Base-by-base conservation (phyloP, 1,140 invertebrate species). In the Cotesia vestalis region DNA sequence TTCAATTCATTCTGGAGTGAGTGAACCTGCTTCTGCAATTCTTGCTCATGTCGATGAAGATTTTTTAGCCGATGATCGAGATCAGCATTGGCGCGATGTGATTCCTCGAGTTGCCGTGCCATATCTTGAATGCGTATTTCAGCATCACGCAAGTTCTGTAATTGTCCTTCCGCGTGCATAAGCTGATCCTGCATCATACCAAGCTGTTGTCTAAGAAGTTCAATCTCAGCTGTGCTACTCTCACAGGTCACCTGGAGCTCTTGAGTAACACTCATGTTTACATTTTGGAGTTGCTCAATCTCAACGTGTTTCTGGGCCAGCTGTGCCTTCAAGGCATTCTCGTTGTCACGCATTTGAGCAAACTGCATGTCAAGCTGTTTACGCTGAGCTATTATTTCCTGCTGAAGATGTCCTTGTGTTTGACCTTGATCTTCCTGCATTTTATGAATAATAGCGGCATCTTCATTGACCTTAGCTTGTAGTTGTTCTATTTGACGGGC, bases 401-500 rank as follows among this genome's bases (percentile, higher is more conserved):
- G 87, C 64, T 88, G 86, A 72, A 88, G 67, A 8, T 85, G 84
- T 0, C 87, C 84, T 66, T 89, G 85, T 11, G 87, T 84, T 38
- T 89, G 85, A 8, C 81, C 84, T 69, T 88, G 84, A 72, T 91
- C 89, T 57, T 90, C 89, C 59, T 89, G 83, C 74, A 90, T 82
- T 63, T 89, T 88, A 66, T 86, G 84, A 66, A 87, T 84, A 17
- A 89, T 87, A 2, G 84, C 85, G 1, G 85, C 83, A 67, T 92
- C 91, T 9, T 91, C 90, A 71, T 85, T 89, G 2, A 91, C 74
- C 79, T 91, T 90, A 0, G 84, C 81, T 78, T 92, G 90, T 27
- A 92, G 77, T 81, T 90, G 82, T 69, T 89, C 86, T 9, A 88
- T 82, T 60, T 88, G 84, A 66, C 84, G 78, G 1, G 83, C 77